Evolutionary conservation across 2,888 invertebrate genomes (phyloP), one percentile per base, ranked within the genome.

Genomic region (Rhaphigaster nebulosa): DNA sequence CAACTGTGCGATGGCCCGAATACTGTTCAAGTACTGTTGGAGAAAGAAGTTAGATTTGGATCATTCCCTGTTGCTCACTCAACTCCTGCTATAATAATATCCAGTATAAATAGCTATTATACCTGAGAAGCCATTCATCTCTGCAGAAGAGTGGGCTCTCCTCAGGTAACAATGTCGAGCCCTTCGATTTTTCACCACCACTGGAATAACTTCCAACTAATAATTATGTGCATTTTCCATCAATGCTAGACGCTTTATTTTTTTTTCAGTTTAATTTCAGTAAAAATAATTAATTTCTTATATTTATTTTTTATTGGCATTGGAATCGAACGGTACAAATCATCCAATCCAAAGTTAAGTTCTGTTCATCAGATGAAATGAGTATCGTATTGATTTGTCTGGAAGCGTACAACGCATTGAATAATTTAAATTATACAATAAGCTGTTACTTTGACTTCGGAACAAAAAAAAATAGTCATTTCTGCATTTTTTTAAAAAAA

Each of bases 71-170:
- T 13, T 45, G 41, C 45, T 84, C 84, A 45, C 45, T 45, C 41
- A 80, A 12, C 20, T 26, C 13, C 84, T 70, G 34, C 70, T 34
- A 34, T 34, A 70, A 70, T 70, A 70, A 70, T 70, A 45, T 84
- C 84, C 84, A 45, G 13, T 41, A 45, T 41, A 84, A 84, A 84
- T 84, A 84, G 13, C 45, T n/a, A 45, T 84, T 45, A 84, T 84
- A 84, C 84, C 84, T 84, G 84, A 84, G n/a, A n/a, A 84, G n/a
- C 84, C 45, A 84, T 84, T 84, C 41, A 84, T 84, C 84, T 84
- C 84, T 4, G n/a, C 34, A 41, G 1, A 26, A 45, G n/a, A 45
- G 41, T 10, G 4, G 84, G 45, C 8, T 84, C 84, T 45, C 10
- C 45, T 45, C 84, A 84, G 84, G 84, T 84, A 84, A 45, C 45